phyloP scores from a whole-genome alignment of 2,797 vertebrate genomes.

The Ispidina picta region DNA sequence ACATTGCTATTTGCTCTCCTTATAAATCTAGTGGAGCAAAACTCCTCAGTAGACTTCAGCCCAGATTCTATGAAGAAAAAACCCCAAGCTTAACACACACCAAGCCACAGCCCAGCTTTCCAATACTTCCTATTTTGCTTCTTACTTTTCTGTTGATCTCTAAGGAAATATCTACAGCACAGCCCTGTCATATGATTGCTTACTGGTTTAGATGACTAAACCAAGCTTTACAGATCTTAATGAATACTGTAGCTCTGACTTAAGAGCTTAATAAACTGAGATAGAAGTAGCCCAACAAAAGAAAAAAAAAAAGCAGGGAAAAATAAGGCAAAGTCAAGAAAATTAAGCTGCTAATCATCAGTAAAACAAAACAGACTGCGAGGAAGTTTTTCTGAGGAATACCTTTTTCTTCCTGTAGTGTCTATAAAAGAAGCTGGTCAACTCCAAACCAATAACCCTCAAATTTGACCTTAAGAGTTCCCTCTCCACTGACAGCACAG shows the following conservation, averaged over 20 bases:
- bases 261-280: neutral
- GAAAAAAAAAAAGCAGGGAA: neutral
- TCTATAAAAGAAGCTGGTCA: neutral
- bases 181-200: neutral
- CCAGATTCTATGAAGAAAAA: neutral
- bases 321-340: neutral
- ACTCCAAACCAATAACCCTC: neutral
- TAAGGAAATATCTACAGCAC: neutral
- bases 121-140: neutral
- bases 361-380: neutral
- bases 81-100: neutral
- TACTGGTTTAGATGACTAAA: neutral
- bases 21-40: neutral
- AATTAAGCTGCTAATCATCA: neutral
- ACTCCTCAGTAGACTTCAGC: neutral
- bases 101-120: neutral
- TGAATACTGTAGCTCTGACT: neutral
- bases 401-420: neutral
- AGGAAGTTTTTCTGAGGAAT: neutral
- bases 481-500: neutral
- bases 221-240: neutral
- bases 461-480: neutral
- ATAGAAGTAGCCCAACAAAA: neutral
- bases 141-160: neutral
- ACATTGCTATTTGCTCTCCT: neutral